Conservation (phyloP, 2,888 invertebrate genomes). For the Elegia similella region DNA sequence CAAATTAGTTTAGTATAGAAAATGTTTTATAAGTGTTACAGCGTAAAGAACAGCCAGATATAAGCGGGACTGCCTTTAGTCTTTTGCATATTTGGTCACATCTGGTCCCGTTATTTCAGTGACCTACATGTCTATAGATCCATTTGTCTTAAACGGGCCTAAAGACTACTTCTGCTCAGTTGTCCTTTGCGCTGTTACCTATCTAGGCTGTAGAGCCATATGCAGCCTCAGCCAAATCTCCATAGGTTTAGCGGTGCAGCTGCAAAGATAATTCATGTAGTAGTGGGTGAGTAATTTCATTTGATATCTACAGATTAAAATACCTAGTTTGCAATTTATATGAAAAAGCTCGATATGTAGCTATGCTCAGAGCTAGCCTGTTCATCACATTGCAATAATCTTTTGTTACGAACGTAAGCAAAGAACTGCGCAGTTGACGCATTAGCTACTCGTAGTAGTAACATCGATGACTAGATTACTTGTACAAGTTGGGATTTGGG, state of each 20-base stretch:
- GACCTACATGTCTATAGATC: no score
- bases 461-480: no score
- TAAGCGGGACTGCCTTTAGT: no score
- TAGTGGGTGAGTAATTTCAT: not conserved
- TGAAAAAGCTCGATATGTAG: not conserved
- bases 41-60: not conserved
- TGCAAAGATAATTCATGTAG: not conserved
- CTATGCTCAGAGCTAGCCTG: not conserved
- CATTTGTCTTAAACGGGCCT: no score
- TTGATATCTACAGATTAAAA: not conserved
- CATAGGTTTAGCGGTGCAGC: not conserved
- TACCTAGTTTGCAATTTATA: not conserved
- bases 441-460: no score
- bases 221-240: not conserved
- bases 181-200: not conserved
- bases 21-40: not conserved
- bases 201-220: not conserved
- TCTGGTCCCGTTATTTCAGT: no score
- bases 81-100: no score
- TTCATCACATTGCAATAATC: no score
- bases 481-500: no score
- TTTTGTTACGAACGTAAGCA: no score
- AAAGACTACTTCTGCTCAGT: no score
- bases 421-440: no score
- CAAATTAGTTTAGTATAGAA: not conserved